Conservation (phyloP, 92 coral and sea anemone species). For the Chrysogorgia sp. region DNA sequence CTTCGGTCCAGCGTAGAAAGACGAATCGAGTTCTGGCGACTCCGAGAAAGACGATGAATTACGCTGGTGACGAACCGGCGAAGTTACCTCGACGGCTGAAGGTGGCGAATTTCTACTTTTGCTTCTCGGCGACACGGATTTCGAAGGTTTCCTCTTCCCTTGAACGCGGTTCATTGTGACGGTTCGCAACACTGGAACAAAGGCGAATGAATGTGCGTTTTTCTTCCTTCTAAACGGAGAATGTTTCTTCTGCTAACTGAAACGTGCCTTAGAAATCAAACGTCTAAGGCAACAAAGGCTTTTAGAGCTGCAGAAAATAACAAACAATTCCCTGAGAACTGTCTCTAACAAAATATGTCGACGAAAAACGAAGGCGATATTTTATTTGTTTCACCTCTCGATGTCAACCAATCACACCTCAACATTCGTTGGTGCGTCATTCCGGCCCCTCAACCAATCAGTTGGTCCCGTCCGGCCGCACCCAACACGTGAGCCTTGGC, state of each 20-base stretch:
- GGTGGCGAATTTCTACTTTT: neutral
- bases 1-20: constrained; percentile 40
- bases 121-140: constrained; percentile 30
- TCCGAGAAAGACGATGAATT: neutral
- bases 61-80: neutral
- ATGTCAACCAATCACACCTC: constrained; percentile 25
- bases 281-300: neutral
- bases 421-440: neutral
- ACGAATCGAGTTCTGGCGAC: constrained; percentile 8
- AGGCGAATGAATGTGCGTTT: neutral
- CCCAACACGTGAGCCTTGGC: constrained; percentile 71
- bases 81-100: neutral
- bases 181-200: neutral
- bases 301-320: neutral
- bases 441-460: constrained; percentile 84
- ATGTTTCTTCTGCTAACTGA: neutral
- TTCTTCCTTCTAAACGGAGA: neutral
- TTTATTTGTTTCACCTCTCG: constrained; percentile 24
- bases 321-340: neutral
- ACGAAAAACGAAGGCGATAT: constrained; percentile 2
- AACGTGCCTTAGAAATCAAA: neutral
- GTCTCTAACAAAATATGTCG: neutral
- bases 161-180: constrained; percentile 33
- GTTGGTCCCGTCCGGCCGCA: constrained; percentile 53
- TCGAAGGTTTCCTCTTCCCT: constrained; percentile 10